These are phyloP conservation scores for Chlorops oryzae DNA, from an alignment of 1,140 invertebrate genomes.

Conservation along the genomic window DNA sequence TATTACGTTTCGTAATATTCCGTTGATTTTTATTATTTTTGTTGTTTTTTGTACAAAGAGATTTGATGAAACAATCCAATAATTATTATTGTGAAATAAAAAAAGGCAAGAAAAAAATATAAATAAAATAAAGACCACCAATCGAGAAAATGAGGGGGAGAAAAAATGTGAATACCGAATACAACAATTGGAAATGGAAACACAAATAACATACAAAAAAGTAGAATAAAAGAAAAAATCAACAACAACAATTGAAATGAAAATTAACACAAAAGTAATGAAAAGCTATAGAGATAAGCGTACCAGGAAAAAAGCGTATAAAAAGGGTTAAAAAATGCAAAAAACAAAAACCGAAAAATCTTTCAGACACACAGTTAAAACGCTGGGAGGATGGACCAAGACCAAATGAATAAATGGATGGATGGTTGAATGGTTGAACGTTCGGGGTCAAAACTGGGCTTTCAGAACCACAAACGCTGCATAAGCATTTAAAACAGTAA, in stretches of 20 bases:
- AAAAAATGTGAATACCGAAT: no score
- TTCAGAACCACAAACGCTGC: no score
- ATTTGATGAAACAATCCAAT: conserved; percentile 13
- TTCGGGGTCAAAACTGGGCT: no score
- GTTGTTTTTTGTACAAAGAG: conserved; percentile 5
- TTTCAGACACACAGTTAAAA: no score
- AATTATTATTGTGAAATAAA: conserved; percentile 9
- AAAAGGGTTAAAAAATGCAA: no score
- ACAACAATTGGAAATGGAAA: neutral
- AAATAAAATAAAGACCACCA: neutral
- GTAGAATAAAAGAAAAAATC: neutral
- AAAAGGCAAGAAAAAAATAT: neutral
- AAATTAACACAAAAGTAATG: conserved; percentile 8
- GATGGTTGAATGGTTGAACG: no score
- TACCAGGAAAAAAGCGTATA: neutral
- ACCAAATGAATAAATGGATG: no score
- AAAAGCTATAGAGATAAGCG: conserved; percentile 11
- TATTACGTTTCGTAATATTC: neutral
- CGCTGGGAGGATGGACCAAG: no score
- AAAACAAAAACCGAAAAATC: no score
- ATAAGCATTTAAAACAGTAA: no score
- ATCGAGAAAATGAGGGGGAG: neutral
- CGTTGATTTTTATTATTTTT: conserved; percentile 4
- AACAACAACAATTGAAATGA: neutral
- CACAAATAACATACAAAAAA: conserved; percentile 4